Evolutionary conservation across 2,797 vertebrate species (phyloP), one percentile per base, ranked within the genome.

Genomic region (Staurois parvus): DNA sequence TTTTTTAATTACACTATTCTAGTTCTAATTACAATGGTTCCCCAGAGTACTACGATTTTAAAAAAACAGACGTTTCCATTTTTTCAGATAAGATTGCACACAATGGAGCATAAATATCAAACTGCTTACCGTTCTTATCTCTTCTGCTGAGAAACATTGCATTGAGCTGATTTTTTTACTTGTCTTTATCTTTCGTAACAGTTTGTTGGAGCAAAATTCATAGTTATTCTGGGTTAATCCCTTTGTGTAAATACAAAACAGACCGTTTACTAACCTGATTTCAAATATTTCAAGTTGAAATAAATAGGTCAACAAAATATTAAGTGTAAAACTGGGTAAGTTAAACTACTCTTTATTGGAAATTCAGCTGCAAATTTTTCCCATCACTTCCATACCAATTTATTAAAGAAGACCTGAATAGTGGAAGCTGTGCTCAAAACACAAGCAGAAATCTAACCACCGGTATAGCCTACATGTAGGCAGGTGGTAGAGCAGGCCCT

Each of bases 21-120:
- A 30, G 72, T 78, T 84, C 37, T 84, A 77, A 84, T 72, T 84
- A 70, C 42, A 40, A n/a, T 77, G 28, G 17, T 12, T 84, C 83
- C 48, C 67, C 70, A 78, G 72, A 62, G 74, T 72, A 62, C 24
- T 29, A 29, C 56, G 17, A 42, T 68, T 67, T 48, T 37, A 42
- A 56, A 59, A 37, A 19, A 81, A 62, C 69, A 42, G 68, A 62
- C 68, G 32, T 64, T 81, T 73, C 19, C 69, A 72, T 66, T 62
- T 59, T 45, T 48, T 64, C 59, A 72, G 79, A 59, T 72, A 73
- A 34, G 26, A n/a, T 15, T 29, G n/a, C 70, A 40, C 48, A 73
- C 70, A 73, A 62, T 59, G 30, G 9, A 64, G 79, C 69, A 34
- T 42, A 40, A 73, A 73, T 64, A 72, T 73, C 40, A 17, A 21